Conservation (phyloP, 2,888 invertebrate genomes). For the Harpagoxenus sublaevis region DNA sequence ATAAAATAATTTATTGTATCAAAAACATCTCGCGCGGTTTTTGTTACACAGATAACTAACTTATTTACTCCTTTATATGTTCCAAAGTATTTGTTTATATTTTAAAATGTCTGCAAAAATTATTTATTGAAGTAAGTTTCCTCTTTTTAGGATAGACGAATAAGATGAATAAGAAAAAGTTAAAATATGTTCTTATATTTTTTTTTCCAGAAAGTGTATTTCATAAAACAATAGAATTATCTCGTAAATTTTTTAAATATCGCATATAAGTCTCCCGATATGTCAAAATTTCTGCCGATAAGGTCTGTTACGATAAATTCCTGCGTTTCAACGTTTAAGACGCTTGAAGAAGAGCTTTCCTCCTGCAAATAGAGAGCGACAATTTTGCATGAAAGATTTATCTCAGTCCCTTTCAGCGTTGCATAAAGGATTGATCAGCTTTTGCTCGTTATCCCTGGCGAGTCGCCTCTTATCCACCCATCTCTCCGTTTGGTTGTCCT, state of each 20-base stretch:
- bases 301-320: not conserved
- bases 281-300: not conserved
- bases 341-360: not conserved
- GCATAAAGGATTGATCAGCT: conserved; percentile 42
- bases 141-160: too few relatives aligned
- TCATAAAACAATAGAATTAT: not conserved
- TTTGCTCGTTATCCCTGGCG: conserved; percentile 47
- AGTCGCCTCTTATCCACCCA: conserved; percentile 71
- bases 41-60: too few relatives aligned
- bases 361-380: not conserved
- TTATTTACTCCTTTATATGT: too few relatives aligned
- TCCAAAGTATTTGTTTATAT: too few relatives aligned
- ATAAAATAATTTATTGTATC: too few relatives aligned
- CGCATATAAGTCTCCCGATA: not conserved
- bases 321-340: not conserved
- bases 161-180: not conserved
- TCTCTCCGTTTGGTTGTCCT: conserved; percentile 29
- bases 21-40: too few relatives aligned
- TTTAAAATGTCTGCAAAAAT: too few relatives aligned
- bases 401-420: conserved; percentile 20
- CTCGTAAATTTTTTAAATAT: not conserved
- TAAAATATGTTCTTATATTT: not conserved
- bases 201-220: too few relatives aligned
- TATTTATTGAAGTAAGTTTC: too few relatives aligned
- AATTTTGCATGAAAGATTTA: conserved; percentile 29